Conservation (phyloP, 2,888 invertebrate genomes). For the Andrena haemorrhoa region DNA sequence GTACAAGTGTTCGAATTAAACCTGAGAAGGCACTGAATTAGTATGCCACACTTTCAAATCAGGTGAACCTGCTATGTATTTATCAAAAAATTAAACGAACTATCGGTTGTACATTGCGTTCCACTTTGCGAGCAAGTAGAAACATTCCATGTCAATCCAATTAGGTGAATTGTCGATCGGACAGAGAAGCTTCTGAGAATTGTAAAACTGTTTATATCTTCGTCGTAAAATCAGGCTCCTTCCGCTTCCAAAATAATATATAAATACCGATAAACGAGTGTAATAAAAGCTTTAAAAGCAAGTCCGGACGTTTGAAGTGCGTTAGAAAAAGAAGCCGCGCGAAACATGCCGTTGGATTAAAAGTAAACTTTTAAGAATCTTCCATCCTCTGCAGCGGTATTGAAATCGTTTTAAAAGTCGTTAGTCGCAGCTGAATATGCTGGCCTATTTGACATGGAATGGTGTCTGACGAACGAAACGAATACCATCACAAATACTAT, state of each 20-base stretch:
- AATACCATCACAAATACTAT: conserved; percentile 26
- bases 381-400: conserved; percentile 2
- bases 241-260: neutral
- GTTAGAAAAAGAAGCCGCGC: too few relatives aligned
- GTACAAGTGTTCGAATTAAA: conserved; percentile 16
- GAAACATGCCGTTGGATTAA: too few relatives aligned
- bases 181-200: too few relatives aligned
- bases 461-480: conserved; percentile 27
- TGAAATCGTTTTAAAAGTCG: conserved; percentile 31
- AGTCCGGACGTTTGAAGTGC: too few relatives aligned
- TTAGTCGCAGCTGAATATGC: conserved; percentile 20
- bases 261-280: neutral
- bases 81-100: conserved; percentile 18
- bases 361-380: neutral
- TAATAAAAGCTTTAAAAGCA: too few relatives aligned
- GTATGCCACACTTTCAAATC: conserved; percentile 15
- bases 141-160: conserved; percentile 47
- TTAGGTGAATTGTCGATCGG: conserved; percentile 22
- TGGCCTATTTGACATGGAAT: conserved; percentile 51
- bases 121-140: conserved; percentile 12
- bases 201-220: too few relatives aligned
- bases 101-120: neutral
- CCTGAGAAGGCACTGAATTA: conserved; percentile 42
- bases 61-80: conserved; percentile 27
- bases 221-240: too few relatives aligned